phyloP scores from a whole-genome alignment of 2,797 vertebrate species.

The Danio albolineatus region DNA sequence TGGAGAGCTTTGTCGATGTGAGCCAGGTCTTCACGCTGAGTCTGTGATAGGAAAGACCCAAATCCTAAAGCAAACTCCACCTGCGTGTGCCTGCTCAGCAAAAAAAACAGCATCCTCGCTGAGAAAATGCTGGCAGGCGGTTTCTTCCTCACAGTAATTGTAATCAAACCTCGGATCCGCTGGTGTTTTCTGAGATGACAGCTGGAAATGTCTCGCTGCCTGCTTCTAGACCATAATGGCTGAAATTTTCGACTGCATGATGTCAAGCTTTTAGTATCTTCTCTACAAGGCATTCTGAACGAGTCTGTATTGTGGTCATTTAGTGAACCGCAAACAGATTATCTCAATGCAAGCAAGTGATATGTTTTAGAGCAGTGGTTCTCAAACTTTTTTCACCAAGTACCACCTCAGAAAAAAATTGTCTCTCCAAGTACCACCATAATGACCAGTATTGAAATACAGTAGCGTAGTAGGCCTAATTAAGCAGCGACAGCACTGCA shows the following conservation, averaged over 20 bases:
- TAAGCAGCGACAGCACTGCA: too few species aligned
- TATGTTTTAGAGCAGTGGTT: not conserved
- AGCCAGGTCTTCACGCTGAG: not conserved
- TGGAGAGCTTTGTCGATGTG: not conserved
- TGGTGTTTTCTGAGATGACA: slow-evolving; percentile 28
- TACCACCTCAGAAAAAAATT: too few species aligned
- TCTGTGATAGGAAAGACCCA: slow-evolving; percentile 25
- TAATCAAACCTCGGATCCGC: not conserved
- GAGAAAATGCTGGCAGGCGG: slow-evolving; percentile 16
- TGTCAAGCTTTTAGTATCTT: not conserved
- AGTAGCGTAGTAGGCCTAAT: too few species aligned
- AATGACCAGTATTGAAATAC: too few species aligned
- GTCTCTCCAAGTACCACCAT: too few species aligned
- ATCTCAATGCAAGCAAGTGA: not conserved
- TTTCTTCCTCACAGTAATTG: slow-evolving; percentile 42
- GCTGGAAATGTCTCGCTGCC: slow-evolving; percentile 5
- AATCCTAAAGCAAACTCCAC: slow-evolving; percentile 42
- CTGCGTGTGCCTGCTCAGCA: slow-evolving; percentile 40
- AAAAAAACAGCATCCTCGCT: slow-evolving; percentile 15
- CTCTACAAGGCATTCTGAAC: slow-evolving; percentile 2
- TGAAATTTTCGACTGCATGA: not conserved
- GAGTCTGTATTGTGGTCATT: slow-evolving; percentile 18
- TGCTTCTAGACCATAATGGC: slow-evolving; percentile 15
- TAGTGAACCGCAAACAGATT: not conserved
- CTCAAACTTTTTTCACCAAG: too few species aligned